Evolutionary conservation across 2,113 vertebrate genomes (phyloP), one percentile per base, ranked within the genome.

Genomic region (Climacteris rufus): DNA sequence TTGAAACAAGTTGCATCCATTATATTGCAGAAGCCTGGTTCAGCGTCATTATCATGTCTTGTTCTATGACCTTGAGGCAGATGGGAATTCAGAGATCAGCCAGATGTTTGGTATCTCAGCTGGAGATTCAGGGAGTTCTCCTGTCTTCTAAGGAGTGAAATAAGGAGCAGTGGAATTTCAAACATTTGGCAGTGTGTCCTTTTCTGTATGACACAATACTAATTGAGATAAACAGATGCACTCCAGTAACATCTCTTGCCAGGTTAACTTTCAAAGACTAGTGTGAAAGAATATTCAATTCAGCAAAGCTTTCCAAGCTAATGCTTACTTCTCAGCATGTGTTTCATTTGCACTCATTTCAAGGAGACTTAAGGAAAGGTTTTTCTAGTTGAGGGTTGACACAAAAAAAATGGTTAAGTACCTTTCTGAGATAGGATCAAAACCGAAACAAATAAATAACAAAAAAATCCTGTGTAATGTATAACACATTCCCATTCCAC

Each of bases 161-260:
- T 11, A 77, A 30, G 40, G 90, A 93, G 74, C 5, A 3, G 50
- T 90, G 82, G 94, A 95, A 96, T 97, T 83, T 80, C 59, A 96
- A 83, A 68, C 71, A 95, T 88, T 95, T 95, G 64, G 68, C 79
- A 91, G 35, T 8, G 27, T 80, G 30, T 22, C 75, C 79, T 92
- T 25, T 83, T 86, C 85, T 94, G 47, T 80, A 75, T 91, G 79
- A 93, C 90, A 91, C 71, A 96, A 90, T 44, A 74, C 15, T 93
- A 81, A 90, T 63, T 69, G 76, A 88, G 59, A 90, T 83, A 95
- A 96, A 89, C 53, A 94, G 54, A 89, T 83, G 50, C 40, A 63
- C 45, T 91, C 68, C 71, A 66, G 28, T 59, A 74, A 64, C 31
- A 63, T 80, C 35, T 83, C 47, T 75, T 90, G 42, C 66, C 78